A percentile compares a stretch with the other conserved stretches of the same genome.
These are phyloP conservation scores for Erinaceus europaeus DNA, from an alignment of 2,113 vertebrate genomes.

Conservation along the genomic window DNA sequence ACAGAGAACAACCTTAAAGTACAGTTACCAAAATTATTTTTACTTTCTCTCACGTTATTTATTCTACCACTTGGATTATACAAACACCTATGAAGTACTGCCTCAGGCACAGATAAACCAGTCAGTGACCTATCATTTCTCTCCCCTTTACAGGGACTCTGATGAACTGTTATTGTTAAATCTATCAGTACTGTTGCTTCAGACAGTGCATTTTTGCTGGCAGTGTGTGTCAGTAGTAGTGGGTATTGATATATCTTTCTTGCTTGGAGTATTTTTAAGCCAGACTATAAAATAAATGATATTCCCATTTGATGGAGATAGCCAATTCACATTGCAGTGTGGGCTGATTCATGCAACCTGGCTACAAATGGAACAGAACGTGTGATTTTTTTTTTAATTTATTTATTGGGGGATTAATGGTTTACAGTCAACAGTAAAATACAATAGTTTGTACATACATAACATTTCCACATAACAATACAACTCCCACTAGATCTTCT, in stretches of 20 bases:
- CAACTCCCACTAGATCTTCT: too few relatives aligned
- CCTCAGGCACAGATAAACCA: neutral
- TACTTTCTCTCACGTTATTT: neutral
- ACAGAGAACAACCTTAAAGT: neutral
- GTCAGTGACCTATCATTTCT: neutral
- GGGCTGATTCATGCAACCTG: neutral
- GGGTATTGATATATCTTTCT: neutral
- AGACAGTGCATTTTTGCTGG: neutral
- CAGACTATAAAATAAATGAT: slow-evolving; percentile 33
- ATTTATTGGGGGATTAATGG: too few relatives aligned
- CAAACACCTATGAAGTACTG: neutral
- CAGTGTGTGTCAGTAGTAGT: neutral
- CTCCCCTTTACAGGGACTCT: neutral
- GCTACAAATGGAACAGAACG: neutral
- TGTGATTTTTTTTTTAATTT: too few relatives aligned
- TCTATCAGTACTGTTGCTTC: neutral
- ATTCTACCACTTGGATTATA: neutral
- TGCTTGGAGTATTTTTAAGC: slow-evolving; percentile 2
- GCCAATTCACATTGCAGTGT: neutral
- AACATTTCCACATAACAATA: too few relatives aligned
- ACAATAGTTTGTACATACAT: too few relatives aligned
- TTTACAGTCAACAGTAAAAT: too few relatives aligned
- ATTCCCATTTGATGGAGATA: neutral
- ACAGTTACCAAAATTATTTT: neutral
- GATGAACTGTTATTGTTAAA: neutral